Evolutionary conservation across 2,888 invertebrate genomes (phyloP), one percentile per base, ranked within the genome.

Genomic region (Cheilosia grossa): DNA sequence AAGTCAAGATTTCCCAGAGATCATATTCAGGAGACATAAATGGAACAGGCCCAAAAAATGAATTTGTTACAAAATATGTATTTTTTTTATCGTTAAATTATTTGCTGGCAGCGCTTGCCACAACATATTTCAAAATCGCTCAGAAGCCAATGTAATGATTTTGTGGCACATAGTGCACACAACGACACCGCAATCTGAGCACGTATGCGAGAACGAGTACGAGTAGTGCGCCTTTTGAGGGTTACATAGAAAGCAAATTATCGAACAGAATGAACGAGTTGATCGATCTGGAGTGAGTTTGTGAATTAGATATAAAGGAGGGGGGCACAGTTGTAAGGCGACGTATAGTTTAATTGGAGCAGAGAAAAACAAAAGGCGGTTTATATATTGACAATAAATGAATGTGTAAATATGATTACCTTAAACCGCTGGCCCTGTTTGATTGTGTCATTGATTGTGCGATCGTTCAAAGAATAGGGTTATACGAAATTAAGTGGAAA

Each of bases 111-210:
- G 13, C 37, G 51, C 64, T 80, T 83, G 80, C 70, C 66, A 66
- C 80, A 80, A 72, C 69, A 66, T 66, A 78, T 82, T 82, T 72
- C 78, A 66, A 75, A 85, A 75, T 80, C 54, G 47, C 72, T 54
- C 44, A 37, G 83, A 85, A 85, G 83, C 83, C 80, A 70, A 80
- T 75, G 70, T 75, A 83, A 83, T 75, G 83, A 80, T 80, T 82
- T 56, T 83, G 63, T 74, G 74, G 63, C 61, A 74, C 79, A 75
- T 56, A 79, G 53, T 73, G 82, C 56, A 79, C 56, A 61, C 37
- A 53, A 21, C 33, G 27, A 74, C 66, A 66, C 49, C 37, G 51
- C 51, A 30, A 30, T 30, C 0, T 9, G 6, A 9, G 30, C 30
- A 30, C 30, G 30, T 9, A 30, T 30, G 7, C 30, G 30, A 30